Conservation (phyloP, 2,888 invertebrate species). For the Spilosoma lubricipeda region DNA sequence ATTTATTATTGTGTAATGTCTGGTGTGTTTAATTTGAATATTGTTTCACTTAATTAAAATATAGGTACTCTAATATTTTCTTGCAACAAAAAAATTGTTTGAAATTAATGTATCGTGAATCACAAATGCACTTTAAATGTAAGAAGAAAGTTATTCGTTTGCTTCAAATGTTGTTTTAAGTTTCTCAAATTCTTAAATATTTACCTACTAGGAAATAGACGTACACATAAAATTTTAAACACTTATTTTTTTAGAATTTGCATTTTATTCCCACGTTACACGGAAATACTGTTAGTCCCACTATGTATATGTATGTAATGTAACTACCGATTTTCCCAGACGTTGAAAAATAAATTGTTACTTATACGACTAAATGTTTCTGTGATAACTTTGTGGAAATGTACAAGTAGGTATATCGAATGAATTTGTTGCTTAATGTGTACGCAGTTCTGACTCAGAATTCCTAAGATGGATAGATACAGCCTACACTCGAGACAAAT, state of each 20-base stretch:
- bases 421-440: constrained; percentile 7
- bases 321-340: no score
- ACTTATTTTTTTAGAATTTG: not conserved
- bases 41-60: not conserved
- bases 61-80: no score
- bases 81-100: not conserved
- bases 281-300: not conserved
- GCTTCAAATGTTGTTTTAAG: not conserved
- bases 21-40: not conserved
- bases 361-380: not conserved
- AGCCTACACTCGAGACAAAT: constrained; percentile 27
- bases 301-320: no score
- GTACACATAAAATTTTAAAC: not conserved
- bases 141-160: not conserved
- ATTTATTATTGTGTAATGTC: not conserved
- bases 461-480: constrained; percentile 19
- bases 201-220: not conserved
- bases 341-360: not conserved
- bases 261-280: not conserved
- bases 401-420: not conserved
- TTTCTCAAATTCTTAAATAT: not conserved
- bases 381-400: not conserved
- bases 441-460: constrained; percentile 12
- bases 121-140: not conserved
- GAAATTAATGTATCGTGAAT: not conserved